These are phyloP conservation scores for Brotula barbata DNA, from an alignment of 2,797 vertebrate genomes.

Conservation along the genomic window DNA sequence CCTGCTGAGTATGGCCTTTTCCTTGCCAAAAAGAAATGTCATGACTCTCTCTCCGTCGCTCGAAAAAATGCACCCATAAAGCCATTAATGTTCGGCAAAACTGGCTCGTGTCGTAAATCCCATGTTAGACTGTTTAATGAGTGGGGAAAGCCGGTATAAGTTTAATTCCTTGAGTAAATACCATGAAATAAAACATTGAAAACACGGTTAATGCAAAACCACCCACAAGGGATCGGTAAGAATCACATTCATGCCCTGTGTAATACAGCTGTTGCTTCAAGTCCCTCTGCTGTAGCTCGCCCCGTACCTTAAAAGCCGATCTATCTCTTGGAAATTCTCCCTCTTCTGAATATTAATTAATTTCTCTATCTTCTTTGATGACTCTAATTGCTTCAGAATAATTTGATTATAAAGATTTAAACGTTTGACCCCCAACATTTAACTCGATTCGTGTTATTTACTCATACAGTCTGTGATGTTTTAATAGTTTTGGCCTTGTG, in stretches of 20 bases:
- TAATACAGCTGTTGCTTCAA: constrained; percentile 14
- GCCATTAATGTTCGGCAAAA: constrained; percentile 62
- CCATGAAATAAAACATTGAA: constrained; percentile 64
- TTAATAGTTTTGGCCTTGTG: too few relatives aligned
- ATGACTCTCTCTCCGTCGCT: constrained; percentile 75
- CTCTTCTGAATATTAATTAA: constrained; percentile 45
- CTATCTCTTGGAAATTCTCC: constrained; percentile 30
- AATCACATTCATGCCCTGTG: constrained; percentile 15
- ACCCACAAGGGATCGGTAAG: constrained; percentile 12
- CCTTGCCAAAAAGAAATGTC: constrained; percentile 79
- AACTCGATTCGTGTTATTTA: constrained; percentile 19
- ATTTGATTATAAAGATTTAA: constrained; percentile 36
- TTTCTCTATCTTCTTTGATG: constrained; percentile 47
- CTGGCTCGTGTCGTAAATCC: constrained; percentile 63
- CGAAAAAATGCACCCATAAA: constrained; percentile 72
- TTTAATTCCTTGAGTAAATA: constrained; percentile 64
- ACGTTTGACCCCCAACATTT: constrained; percentile 31
- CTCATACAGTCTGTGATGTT: constrained; percentile 3
- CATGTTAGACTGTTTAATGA: constrained; percentile 60
- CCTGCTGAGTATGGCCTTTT: constrained; percentile 82
- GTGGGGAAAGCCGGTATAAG: background rate
- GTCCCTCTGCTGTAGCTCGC: constrained; percentile 1
- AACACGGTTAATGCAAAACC: constrained; percentile 34
- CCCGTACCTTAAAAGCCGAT: constrained; percentile 27
- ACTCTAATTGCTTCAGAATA: constrained; percentile 42